Percentiles rank a stretch among this genome's conserved stretches.
Evolutionary conservation across 2,797 vertebrate species (phyloP).

Genomic region (Denticeps clupeoides): DNA sequence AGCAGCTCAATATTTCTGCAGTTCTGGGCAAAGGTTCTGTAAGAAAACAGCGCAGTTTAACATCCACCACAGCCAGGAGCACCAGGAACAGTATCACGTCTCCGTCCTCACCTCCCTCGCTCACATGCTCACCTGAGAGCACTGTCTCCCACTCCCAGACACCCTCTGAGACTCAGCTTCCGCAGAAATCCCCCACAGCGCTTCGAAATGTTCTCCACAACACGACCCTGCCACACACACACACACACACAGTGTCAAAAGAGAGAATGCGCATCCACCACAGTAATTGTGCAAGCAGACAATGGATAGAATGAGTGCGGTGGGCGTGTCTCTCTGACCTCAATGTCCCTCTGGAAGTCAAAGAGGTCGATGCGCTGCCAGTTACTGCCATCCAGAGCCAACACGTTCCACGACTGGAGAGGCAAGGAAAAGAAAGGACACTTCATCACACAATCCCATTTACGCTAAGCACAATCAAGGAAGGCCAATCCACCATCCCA

Average conservation of each 20-base stretch:
- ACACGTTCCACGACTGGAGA: conserved; percentile 87
- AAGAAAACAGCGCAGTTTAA: conserved; percentile 12
- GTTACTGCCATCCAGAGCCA: conserved; percentile 96
- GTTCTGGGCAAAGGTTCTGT: conserved; percentile 92
- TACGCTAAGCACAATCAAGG: neutral
- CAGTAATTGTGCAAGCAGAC: neutral
- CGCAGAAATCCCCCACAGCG: conserved; percentile 89
- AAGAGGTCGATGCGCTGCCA: conserved; percentile 98
- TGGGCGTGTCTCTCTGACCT: conserved; percentile 58
- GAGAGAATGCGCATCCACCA: neutral
- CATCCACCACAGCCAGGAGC: too few species aligned
- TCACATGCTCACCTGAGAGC: conserved; percentile 69
- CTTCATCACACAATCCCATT: neutral
- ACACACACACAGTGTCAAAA: conserved; percentile 14
- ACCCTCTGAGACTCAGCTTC: conserved; percentile 89
- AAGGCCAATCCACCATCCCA: neutral
- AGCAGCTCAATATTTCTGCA: conserved; percentile 95
- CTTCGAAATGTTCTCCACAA: conserved; percentile 97
- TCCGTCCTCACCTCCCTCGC: neutral
- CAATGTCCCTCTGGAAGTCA: conserved; percentile 96
- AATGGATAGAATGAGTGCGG: neutral
- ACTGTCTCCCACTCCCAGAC: conserved; percentile 86
- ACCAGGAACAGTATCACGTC: neutral
- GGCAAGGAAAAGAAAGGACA: conserved; percentile 8
- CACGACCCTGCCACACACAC: conserved; percentile 67